Evolutionary conservation across 2,888 invertebrate genomes (phyloP).

Genomic region (Tetragonula carbonaria): DNA sequence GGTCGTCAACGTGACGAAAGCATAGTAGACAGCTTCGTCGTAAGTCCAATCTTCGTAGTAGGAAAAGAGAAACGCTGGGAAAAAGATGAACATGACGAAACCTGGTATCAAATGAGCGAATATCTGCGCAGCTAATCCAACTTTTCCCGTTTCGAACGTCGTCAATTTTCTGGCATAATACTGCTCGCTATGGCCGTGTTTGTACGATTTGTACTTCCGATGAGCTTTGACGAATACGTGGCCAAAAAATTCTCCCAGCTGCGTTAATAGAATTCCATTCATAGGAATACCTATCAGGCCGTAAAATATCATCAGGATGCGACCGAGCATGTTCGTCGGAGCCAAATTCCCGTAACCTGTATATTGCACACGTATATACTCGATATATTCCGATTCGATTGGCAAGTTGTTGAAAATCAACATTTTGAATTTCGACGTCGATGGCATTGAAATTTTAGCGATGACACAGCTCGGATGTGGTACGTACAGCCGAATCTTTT

Average conservation of each 20-base stretch:
- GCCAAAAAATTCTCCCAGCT: constrained; percentile 93
- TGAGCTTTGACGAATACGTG: constrained; percentile 89
- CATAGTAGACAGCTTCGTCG: constrained; percentile 93
- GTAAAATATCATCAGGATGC: constrained; percentile 94
- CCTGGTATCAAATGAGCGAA: constrained; percentile 95
- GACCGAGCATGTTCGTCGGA: constrained; percentile 91
- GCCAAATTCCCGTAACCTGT: constrained; percentile 95
- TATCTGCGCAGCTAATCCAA: constrained; percentile 92
- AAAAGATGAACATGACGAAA: constrained; percentile 93
- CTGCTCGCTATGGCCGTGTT: constrained; percentile 86
- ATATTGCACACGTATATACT: constrained; percentile 52
- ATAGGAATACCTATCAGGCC: constrained; percentile 94
- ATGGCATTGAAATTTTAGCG: not conserved
- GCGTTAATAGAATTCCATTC: constrained; percentile 88
- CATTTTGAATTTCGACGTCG: not conserved
- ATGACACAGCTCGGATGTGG: not conserved
- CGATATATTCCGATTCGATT: not conserved
- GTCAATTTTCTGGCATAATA: constrained; percentile 74
- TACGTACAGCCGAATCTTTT: not conserved
- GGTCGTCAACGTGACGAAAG: constrained; percentile 94
- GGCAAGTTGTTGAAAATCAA: not conserved
- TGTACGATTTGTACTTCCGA: constrained; percentile 90
- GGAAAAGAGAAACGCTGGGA: constrained; percentile 93
- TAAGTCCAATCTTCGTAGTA: constrained; percentile 95
- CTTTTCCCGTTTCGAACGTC: constrained; percentile 84